These are phyloP conservation scores for Zaprionus davidi DNA, from an alignment of 1,140 invertebrate species.

Conservation along the genomic window DNA sequence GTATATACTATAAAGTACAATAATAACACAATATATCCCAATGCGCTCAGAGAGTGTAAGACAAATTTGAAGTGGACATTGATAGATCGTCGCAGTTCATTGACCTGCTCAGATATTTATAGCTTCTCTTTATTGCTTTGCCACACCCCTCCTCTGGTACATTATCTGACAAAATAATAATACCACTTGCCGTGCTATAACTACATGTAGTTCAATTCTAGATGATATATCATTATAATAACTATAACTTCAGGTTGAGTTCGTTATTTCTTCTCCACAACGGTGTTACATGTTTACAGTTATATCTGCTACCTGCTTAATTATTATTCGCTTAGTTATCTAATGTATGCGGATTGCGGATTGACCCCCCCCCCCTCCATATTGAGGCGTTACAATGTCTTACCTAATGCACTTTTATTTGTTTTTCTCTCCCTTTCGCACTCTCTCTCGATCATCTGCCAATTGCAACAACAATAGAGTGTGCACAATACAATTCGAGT, in stretches of 20 bases:
- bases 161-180: not conserved
- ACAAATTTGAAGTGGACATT: not conserved
- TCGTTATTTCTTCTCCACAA: not conserved
- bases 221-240: not conserved
- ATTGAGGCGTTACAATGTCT: conserved; percentile 1
- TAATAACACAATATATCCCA: not conserved
- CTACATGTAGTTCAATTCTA: not conserved
- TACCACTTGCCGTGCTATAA: not conserved
- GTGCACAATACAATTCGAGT: conserved; percentile 10
- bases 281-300: not conserved
- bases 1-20: not conserved
- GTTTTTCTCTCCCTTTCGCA: not conserved
- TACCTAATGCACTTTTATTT: conserved; percentile 15
- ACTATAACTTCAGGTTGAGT: not conserved
- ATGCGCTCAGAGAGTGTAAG: not conserved
- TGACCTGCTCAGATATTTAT: not conserved
- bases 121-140: not conserved
- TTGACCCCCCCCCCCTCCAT: not conserved
- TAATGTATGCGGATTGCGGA: conserved; percentile 42
- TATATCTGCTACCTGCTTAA: conserved; percentile 10
- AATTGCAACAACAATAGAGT: conserved; percentile 19
- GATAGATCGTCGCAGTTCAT: not conserved
- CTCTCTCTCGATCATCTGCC: conserved; percentile 10
- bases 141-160: not conserved
- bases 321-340: conserved; percentile 41